Evolutionary conservation across 1,140 invertebrate genomes (phyloP).

Genomic region (Mizuhopecten yessoensis): DNA sequence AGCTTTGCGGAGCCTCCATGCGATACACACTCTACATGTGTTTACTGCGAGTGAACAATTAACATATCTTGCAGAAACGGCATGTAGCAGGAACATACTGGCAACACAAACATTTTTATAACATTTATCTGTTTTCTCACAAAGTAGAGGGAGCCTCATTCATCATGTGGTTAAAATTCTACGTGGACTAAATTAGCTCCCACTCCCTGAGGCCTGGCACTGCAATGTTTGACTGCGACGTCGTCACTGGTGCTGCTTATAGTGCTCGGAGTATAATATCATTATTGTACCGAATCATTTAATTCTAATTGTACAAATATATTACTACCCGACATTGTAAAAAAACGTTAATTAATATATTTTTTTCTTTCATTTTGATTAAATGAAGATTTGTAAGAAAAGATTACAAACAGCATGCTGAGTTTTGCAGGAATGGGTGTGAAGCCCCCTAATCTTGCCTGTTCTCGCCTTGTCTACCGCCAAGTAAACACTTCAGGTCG

Average conservation of each 20-base stretch:
- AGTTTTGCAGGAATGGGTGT: neutral
- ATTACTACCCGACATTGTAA: neutral
- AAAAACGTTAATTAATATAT: neutral
- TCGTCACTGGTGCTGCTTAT: neutral
- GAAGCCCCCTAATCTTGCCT: neutral
- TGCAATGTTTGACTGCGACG: no score
- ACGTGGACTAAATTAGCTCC: neutral
- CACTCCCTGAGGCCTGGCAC: neutral
- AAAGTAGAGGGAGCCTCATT: neutral
- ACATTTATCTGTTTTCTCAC: conserved; percentile 23
- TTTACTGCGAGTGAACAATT: neutral
- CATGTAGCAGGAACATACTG: neutral
- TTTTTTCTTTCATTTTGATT: neutral
- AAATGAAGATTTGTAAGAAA: conserved; percentile 7
- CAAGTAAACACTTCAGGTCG: neutral
- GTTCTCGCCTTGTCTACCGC: neutral
- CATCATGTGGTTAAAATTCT: neutral
- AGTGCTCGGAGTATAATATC: no score
- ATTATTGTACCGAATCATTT: neutral
- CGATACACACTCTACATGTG: neutral
- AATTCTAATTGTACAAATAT: conserved; percentile 10
- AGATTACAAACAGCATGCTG: no score
- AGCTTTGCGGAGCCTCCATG: neutral
- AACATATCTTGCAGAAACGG: neutral
- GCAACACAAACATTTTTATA: conserved; percentile 28